Percentiles rank a stretch among this genome's conserved stretches.
phyloP scores from a whole-genome alignment of 1,140 invertebrate species.

The Bombus confusus region DNA sequence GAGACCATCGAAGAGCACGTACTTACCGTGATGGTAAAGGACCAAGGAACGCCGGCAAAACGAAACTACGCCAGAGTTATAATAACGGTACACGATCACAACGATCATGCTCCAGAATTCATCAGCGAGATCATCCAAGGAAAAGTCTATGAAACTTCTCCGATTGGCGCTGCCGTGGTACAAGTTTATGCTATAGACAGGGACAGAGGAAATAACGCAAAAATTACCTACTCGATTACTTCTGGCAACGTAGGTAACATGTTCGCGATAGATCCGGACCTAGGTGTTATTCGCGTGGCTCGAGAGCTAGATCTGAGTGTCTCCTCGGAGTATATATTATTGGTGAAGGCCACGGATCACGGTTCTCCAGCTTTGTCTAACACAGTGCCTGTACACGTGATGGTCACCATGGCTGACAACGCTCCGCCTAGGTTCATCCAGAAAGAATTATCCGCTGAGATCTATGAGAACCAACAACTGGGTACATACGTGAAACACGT shows the following conservation, averaged over 20 bases:
- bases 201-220: constrained; percentile 92
- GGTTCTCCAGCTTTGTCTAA: constrained; percentile 89
- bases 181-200: constrained; percentile 90
- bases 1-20: constrained; percentile 93
- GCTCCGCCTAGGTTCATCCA: constrained; percentile 90
- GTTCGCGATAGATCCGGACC: constrained; percentile 89
- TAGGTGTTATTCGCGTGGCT: constrained; percentile 90
- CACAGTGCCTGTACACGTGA: constrained; percentile 92
- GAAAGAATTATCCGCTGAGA: constrained; percentile 88
- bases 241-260: constrained; percentile 93
- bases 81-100: constrained; percentile 93
- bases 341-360: constrained; percentile 91
- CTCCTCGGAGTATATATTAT: constrained; percentile 90
- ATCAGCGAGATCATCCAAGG: constrained; percentile 88
- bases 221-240: constrained; percentile 90
- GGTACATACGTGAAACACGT: constrained; percentile 91
- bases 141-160: constrained; percentile 89
- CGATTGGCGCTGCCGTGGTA: constrained; percentile 88
- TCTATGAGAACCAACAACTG: constrained; percentile 91
- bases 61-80: constrained; percentile 92
- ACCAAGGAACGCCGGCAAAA: constrained; percentile 93
- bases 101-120: constrained; percentile 94
- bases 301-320: constrained; percentile 88
- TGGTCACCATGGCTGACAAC: constrained; percentile 94
- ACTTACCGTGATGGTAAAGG: constrained; percentile 94